These are phyloP conservation scores for Augochlorella aurata DNA, from an alignment of 2,888 invertebrate species.

Conservation along the genomic window DNA sequence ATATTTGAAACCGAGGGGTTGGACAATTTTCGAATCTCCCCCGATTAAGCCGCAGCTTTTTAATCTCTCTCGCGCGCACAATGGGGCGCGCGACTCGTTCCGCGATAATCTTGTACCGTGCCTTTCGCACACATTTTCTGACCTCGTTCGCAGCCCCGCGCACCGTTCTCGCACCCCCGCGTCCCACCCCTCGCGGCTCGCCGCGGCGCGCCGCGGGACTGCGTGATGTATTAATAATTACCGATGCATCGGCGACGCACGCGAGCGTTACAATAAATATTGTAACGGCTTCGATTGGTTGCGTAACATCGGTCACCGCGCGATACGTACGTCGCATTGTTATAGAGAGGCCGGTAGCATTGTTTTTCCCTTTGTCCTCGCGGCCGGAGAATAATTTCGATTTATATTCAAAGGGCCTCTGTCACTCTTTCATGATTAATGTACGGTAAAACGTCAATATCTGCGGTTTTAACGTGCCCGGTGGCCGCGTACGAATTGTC, in stretches of 20 bases:
- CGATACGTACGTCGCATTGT: not conserved
- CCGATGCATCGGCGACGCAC: not conserved
- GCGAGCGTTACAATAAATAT: not conserved
- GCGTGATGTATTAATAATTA: not conserved
- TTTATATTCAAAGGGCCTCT: not conserved
- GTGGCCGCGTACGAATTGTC: not conserved
- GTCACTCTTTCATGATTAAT: constrained; percentile 14
- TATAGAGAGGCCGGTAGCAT: not conserved
- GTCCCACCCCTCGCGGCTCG: no score
- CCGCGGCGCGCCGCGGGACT: no score
- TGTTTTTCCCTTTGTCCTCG: not conserved
- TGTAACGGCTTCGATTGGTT: not conserved
- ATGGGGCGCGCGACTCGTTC: not conserved
- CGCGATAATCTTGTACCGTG: not conserved
- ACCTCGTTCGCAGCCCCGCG: not conserved
- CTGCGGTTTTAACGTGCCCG: not conserved
- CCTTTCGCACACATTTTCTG: not conserved
- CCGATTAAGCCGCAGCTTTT: constrained; percentile 4
- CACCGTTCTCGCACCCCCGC: no score
- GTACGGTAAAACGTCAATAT: not conserved
- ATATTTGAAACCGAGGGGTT: not conserved
- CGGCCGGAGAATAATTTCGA: not conserved
- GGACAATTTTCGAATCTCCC: not conserved
- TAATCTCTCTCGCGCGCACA: not conserved
- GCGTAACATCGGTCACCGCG: not conserved